Base-by-base conservation (phyloP, 2,888 invertebrate species). In the Andrena flavipes region DNA sequence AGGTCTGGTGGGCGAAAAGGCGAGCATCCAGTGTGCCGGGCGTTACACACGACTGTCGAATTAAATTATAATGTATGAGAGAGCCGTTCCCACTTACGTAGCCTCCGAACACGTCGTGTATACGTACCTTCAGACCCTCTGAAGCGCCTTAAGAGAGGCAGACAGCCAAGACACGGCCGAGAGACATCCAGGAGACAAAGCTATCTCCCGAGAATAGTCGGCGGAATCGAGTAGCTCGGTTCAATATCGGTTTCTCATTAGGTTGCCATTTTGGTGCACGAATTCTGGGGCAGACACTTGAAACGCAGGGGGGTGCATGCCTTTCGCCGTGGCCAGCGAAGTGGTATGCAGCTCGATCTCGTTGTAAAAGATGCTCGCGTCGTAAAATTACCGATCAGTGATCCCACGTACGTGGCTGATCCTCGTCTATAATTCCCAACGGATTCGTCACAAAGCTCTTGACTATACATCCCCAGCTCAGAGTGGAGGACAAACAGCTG, bases 171-270 rank as follows among this genome's bases (percentile, higher is more conserved):
- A 16, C 26, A 62, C n/a, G 20, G 10, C n/a, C 42, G 60, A 35
- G 79, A 82, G 84, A 68, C 84, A 82, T 79, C 71, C 64, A 76
- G 23, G 75, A 84, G 82, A 88, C 86, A 85, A 89, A 86, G 86
- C 80, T 84, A 88, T 82, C 86, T 80, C 82, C 56, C 29, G 83
- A 80, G 86, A 82, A 79, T 83, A 82, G 76, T 29, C 76, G 64
- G 80, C 67, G 80, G 77, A 86, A 84, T 82, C 71, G 74, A 80
- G 76, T 81, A 68, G 74, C 69, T 73, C 76, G 49, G 77, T 64
- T 29, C 77, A 69, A 85, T 86, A 88, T 89, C 87, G 86, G 87
- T 88, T 88, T 87, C 85, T 86, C 87, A 80, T 87, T 87, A 86
- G 78, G 75, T 73, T 59, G 75, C 76, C 87, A 74, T 84, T 86